phyloP scores from a whole-genome alignment of 2,797 vertebrate genomes.

The Sebastiscus tertius region DNA sequence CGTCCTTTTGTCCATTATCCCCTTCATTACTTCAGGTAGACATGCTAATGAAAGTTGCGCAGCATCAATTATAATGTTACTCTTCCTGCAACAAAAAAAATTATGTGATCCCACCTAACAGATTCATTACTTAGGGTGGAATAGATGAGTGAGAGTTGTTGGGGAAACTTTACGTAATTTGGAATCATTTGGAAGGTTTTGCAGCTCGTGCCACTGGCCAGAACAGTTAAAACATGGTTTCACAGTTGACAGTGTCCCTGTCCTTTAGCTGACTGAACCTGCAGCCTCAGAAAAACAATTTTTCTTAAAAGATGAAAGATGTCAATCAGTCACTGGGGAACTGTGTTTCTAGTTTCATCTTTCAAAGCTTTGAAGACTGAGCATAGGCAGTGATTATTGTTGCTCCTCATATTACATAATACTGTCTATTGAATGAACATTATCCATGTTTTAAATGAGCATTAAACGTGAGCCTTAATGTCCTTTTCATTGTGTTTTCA shows the following conservation, averaged over 20 bases:
- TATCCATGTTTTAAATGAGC: constrained; percentile 50
- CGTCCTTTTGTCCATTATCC: background rate
- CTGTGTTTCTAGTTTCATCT: background rate
- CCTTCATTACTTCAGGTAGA: constrained; percentile 2
- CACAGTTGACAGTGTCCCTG: background rate
- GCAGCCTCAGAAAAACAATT: background rate
- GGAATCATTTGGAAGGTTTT: background rate
- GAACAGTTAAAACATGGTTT: background rate
- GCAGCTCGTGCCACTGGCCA: background rate
- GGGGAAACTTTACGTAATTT: background rate
- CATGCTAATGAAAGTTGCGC: background rate
- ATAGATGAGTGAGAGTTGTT: background rate
- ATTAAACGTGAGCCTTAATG: constrained; percentile 67
- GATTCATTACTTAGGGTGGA: background rate
- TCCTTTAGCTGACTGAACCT: background rate
- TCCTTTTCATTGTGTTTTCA: constrained; percentile 46
- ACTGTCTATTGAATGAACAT: constrained; percentile 43
- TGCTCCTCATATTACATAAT: constrained; percentile 8
- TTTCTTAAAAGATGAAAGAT: constrained; percentile 1
- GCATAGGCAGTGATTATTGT: background rate
- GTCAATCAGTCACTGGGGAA: background rate
- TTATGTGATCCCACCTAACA: background rate
- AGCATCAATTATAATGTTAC: background rate
- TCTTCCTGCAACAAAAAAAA: background rate
- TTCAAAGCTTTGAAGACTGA: background rate